Evolutionary conservation across 64 coral and sea anemone species (phyloP), one percentile per base, ranked within the genome.

Genomic region (Pocillopora verrucosa): DNA sequence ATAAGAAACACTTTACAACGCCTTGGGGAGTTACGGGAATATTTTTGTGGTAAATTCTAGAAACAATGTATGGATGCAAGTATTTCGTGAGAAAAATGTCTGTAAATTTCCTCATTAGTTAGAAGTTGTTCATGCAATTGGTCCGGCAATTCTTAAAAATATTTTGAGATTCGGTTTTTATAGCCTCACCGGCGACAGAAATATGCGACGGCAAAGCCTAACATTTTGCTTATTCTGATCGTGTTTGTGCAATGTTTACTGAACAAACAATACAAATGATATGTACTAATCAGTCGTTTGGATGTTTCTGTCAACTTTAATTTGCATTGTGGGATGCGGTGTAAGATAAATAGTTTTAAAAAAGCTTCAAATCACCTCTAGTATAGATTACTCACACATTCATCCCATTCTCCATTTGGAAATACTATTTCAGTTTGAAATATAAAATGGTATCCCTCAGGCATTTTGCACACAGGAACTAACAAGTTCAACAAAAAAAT

Each of bases 31-130:
- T 72, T 85, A 7, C 13, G 9, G 19, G 72, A 85, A 85, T 72
- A 85, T 85, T 85, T 51, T 34, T 10, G 82, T 85, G 19, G 82
- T 85, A 72, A 85, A 85, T 72, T 85, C 38, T 9, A 38, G 72
- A 15, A 37, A 41, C 64, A 65, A 30, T 72, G 65, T 7, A 65
- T 14, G 37, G 30, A 20, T 37, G 34, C 37, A 65, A 30, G 36
- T 5, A 81, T 36, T 62, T 25, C 26, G 17, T 59, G 20, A 51
- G 41, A 81, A 85, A 72, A 72, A 45, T 36, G 36, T n/a, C 72
- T 85, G 82, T 84, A 72, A 36, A 72, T 72, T 85, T 85, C 35
- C 63, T 16, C 19, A 85, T 58, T 58, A 1, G 17, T 6, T 63
- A 13, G 12, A 24, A 70, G 67, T 70, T 70, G 20, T n/a, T 12